These are phyloP conservation scores for Paguma larvata DNA, from an alignment of 2,797 vertebrate species.

Conservation along the genomic window DNA sequence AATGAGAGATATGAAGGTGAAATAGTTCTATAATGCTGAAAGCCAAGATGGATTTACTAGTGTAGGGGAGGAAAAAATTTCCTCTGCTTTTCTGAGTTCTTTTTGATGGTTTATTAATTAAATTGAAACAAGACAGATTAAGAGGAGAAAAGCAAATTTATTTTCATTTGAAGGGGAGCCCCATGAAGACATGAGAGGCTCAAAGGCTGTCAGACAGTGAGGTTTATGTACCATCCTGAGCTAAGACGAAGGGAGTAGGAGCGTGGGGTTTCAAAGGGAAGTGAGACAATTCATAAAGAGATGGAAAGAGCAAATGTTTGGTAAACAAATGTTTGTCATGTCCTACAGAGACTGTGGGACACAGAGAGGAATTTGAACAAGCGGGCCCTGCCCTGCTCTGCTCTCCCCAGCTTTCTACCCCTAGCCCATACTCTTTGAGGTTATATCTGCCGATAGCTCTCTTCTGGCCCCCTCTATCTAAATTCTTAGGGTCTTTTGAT, in stretches of 20 bases:
- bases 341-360: neutral
- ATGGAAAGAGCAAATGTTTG: neutral
- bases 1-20: neutral
- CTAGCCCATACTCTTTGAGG: neutral
- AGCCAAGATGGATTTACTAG: neutral
- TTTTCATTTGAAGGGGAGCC: neutral
- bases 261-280: neutral
- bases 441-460: neutral
- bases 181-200: neutral
- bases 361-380: neutral
- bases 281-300: neutral
- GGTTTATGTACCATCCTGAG: neutral
- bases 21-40: neutral
- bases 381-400: no score
- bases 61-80: neutral
- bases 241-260: neutral
- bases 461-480: neutral
- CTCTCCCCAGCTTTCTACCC: no score
- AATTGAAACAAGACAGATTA: neutral
- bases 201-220: neutral
- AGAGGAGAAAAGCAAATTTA: neutral
- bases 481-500: neutral
- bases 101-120: neutral
- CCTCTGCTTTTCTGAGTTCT: neutral
- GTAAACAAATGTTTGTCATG: neutral